phyloP scores from a whole-genome alignment of 1,140 invertebrate genomes.

The Carposina sasakii region DNA sequence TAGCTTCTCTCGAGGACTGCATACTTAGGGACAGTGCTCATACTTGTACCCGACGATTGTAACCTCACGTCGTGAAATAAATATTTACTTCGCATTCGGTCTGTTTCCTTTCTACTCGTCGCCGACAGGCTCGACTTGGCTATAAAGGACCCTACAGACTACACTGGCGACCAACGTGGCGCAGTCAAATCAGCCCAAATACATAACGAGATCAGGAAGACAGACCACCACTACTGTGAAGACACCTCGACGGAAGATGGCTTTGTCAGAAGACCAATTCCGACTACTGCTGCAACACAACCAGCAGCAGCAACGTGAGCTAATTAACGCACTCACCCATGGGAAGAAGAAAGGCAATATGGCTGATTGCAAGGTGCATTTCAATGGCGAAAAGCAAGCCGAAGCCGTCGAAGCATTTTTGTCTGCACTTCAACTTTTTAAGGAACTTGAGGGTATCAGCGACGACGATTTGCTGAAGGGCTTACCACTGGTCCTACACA shows the following conservation, averaged over 20 bases:
- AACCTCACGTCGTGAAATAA: too few species aligned
- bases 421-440: neutral
- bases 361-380: neutral
- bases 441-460: neutral
- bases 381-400: neutral
- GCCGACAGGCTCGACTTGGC: too few species aligned
- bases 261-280: neutral
- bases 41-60: too few species aligned
- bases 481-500: neutral
- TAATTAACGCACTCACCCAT: neutral
- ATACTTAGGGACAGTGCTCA: too few species aligned
- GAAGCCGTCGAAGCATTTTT: neutral
- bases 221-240: neutral
- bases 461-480: neutral
- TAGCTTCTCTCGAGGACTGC: too few species aligned
- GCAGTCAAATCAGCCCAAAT: neutral
- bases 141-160: neutral
- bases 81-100: too few species aligned
- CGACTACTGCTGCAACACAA: too few species aligned
- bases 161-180: neutral
- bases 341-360: neutral
- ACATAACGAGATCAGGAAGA: neutral
- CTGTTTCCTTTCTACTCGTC: too few species aligned
- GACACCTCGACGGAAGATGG: neutral
- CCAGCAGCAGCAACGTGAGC: neutral